Base-by-base conservation (phyloP, 2,113 vertebrate species). In the Saguinus midas region DNA sequence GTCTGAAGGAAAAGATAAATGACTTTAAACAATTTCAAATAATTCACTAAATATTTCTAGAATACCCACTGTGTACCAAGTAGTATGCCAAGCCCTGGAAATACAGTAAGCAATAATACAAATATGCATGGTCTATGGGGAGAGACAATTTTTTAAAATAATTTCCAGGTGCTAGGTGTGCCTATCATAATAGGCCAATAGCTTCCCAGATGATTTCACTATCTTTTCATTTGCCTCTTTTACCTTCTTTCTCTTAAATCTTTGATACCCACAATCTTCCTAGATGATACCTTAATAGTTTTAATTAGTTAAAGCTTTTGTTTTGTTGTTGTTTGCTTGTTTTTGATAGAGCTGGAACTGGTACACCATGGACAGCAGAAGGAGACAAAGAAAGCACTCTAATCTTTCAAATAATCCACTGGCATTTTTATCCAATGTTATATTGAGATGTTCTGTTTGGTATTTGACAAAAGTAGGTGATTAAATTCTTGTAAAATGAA, bases 401-500 rank as follows among this genome's bases (percentile, higher is more conserved):
- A 8, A 45, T 14, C 87, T 32, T 43, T 78, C 66, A 14, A 40
- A 82, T 11, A 91, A 96, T n/a, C 40, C 88, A 81, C 29, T 5
- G 87, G 79, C 66, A 91, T 73, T 92, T 95, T 92, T 48, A 82
- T 68, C 66, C 79, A 23, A 32, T 82, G 23, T 23, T n/a, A 66
- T 6, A 35, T 21, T 93, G 90, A 91, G 18, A 72, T 52, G 70
- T 72, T 96, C 78, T 70, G 27, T 78, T 45, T 64, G 43, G 21
- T 82, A 94, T 8, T 57, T 70, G 73, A 96, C 50, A 96, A 40
- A 88, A 93, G 76, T 40, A 94, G 18, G 13, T 86, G 40, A 48
- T 64, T 76, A 66, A 73, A 93, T 83, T 86, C 66, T 94, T 94
- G 3, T 61, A 40, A 95, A 81, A 90, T 35, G 50, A 58, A 66